Conservation (phyloP, 2,888 invertebrate species). For the Harpalus rufipes region DNA sequence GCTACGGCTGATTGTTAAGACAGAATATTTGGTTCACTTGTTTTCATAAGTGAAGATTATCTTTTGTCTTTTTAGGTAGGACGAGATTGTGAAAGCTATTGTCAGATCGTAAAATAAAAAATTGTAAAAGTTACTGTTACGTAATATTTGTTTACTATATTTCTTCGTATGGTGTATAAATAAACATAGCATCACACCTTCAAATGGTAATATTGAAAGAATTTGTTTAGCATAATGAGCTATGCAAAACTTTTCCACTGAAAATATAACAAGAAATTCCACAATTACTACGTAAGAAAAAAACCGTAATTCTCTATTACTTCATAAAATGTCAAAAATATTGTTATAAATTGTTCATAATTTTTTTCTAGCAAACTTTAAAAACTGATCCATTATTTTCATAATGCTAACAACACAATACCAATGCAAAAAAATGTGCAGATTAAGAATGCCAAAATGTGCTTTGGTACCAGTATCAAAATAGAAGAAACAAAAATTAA, state of each 20-base stretch:
- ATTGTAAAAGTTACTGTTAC: slow-evolving; percentile 11
- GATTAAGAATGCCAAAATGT: not conserved
- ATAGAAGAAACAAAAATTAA: not conserved
- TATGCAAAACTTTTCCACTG: no score
- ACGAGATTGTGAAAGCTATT: slow-evolving; percentile 18
- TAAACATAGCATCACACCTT: slow-evolving; percentile 8
- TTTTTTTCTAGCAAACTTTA: no score
- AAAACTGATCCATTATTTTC: no score
- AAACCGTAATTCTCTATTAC: no score
- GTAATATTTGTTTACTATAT: not conserved
- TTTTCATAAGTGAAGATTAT: slow-evolving; percentile 13
- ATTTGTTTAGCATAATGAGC: no score
- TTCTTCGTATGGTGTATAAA: not conserved
- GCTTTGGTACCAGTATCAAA: not conserved
- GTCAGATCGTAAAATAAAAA: not conserved
- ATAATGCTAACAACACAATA: no score
- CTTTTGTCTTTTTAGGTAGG: slow-evolving; percentile 22
- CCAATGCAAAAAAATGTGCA: not conserved
- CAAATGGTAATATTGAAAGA: not conserved
- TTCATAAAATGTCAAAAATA: no score
- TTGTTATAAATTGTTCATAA: no score
- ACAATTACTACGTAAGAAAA: no score
- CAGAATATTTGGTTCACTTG: slow-evolving; percentile 22
- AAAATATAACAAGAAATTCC: no score
- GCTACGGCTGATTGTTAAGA: slow-evolving; percentile 5